These are phyloP conservation scores for Eucera pruinosa DNA, from an alignment of 2,888 invertebrate species.

Conservation along the genomic window DNA sequence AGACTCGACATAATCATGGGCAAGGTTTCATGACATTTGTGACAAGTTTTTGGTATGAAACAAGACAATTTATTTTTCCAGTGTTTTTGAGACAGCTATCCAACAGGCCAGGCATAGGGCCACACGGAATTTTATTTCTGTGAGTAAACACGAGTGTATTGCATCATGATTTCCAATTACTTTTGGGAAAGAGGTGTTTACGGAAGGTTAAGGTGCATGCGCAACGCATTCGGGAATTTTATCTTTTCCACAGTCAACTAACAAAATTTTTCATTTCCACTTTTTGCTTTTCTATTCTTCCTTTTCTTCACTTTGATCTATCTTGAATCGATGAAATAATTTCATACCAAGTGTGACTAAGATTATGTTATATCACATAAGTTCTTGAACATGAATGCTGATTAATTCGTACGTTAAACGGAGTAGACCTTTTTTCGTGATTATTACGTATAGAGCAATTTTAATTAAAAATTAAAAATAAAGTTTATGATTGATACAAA, in stretches of 20 bases:
- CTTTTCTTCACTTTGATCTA: not conserved
- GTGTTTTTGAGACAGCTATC: conserved; percentile 77
- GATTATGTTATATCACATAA: not conserved
- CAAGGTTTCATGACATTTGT: not conserved
- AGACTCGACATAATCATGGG: no score
- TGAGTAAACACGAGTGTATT: conserved; percentile 75
- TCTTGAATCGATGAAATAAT: not conserved
- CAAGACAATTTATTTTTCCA: conserved; percentile 73
- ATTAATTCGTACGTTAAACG: not conserved
- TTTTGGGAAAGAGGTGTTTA: conserved; percentile 31
- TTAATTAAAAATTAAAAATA: not conserved
- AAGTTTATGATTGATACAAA: not conserved
- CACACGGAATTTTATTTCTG: conserved; percentile 78
- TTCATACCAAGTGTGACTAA: not conserved
- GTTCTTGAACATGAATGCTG: not conserved
- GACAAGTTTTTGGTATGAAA: conserved; percentile 37
- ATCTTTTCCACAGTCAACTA: conserved; percentile 33
- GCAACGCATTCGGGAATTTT: conserved; percentile 30
- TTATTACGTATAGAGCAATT: not conserved
- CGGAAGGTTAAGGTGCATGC: conserved; percentile 68
- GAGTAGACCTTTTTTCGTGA: not conserved
- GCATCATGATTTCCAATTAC: conserved; percentile 10
- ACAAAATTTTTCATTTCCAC: conserved; percentile 26
- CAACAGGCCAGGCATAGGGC: conserved; percentile 72
- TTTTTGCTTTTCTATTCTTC: not conserved